Conservation (phyloP, 1,140 invertebrate species). For the Drosophila auraria region DNA sequence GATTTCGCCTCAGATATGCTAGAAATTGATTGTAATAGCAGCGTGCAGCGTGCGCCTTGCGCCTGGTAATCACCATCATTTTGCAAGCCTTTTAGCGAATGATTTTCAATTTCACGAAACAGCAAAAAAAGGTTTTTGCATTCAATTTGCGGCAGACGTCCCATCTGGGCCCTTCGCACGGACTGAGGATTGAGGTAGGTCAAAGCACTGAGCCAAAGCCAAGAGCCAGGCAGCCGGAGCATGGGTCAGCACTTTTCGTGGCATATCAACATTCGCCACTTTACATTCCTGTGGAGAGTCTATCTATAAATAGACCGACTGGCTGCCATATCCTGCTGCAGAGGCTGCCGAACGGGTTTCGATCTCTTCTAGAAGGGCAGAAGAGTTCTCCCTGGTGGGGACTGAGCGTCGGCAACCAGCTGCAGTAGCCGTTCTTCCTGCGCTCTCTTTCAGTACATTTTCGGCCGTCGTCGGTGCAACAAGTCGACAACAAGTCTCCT, state of each 20-base stretch:
- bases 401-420: constrained; percentile 4
- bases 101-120: constrained; percentile 20
- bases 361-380: constrained; percentile 33
- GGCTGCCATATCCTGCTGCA: constrained; percentile 11
- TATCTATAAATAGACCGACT: constrained; percentile 27
- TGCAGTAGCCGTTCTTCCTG: constrained; percentile 60
- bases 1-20: constrained; percentile 31
- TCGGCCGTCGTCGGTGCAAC: constrained; percentile 67
- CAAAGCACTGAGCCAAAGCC: not conserved
- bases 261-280: not conserved
- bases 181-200: constrained; percentile 9
- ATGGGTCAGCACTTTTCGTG: not conserved
- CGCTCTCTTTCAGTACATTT: constrained; percentile 67
- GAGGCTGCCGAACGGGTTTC: constrained; percentile 16
- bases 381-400: constrained; percentile 13
- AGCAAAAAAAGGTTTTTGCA: not conserved
- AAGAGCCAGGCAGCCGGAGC: not conserved
- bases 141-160: not conserved
- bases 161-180: not conserved
- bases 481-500: constrained; percentile 53
- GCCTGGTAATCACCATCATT: constrained; percentile 17
- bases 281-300: not conserved
- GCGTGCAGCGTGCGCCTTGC: not conserved
- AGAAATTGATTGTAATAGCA: constrained; percentile 17
- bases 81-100: constrained; percentile 11